A percentile compares a stretch with the other conserved stretches of the same genome.
Evolutionary conservation across 2,888 invertebrate species (phyloP).

Genomic region (Pteria penguin): DNA sequence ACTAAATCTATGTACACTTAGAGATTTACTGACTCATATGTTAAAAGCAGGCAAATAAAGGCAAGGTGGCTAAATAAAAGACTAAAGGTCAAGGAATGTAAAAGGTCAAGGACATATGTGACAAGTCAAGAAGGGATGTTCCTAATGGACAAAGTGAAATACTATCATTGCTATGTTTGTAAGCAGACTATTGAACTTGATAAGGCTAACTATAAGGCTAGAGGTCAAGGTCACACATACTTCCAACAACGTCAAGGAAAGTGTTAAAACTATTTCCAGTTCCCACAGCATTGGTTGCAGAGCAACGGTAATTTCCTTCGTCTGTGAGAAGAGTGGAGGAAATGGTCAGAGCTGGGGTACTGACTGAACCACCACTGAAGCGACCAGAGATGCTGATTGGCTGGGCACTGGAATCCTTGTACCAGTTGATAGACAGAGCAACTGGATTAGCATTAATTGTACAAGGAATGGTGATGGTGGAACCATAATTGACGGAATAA

Average conservation of each 20-base stretch:
- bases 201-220: no score
- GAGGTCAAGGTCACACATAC: slow-evolving; percentile 14
- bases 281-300: slow-evolving; percentile 30
- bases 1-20: no score
- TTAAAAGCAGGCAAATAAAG: no score
- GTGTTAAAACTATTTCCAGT: slow-evolving; percentile 22
- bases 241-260: slow-evolving; percentile 30
- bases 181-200: no score
- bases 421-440: slow-evolving; percentile 30
- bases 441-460: slow-evolving; percentile 31
- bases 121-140: no score
- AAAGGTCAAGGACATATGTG: no score
- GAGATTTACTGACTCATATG: no score
- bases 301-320: slow-evolving; percentile 35
- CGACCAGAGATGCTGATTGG: not conserved
- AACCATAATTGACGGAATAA: slow-evolving; percentile 30
- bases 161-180: no score
- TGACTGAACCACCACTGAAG: slow-evolving; percentile 23
- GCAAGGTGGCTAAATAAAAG: no score
- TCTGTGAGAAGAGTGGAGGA: slow-evolving; percentile 11
- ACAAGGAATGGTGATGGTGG: slow-evolving; percentile 39
- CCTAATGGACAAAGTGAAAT: no score
- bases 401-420: not conserved
- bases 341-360: slow-evolving; percentile 22
- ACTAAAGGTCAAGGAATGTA: no score